Evolutionary conservation across 2,888 invertebrate species (phyloP).

Genomic region (Idaea dimidiata): DNA sequence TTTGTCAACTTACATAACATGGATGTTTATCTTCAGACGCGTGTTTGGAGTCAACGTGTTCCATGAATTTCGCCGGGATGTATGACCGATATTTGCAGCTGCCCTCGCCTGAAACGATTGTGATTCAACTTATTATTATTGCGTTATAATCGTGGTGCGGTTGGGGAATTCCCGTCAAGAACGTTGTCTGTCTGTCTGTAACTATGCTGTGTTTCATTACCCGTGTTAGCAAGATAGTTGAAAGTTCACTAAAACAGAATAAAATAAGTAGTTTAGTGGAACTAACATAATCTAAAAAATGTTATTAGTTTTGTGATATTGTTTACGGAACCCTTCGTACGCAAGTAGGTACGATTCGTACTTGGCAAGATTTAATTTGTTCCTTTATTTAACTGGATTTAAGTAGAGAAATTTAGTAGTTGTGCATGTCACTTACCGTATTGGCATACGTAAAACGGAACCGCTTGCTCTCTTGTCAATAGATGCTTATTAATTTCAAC

Average conservation of each 20-base stretch:
- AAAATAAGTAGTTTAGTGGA: no score
- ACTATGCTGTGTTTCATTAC: no score
- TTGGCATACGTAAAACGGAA: conserved; percentile 54
- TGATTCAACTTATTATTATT: conserved; percentile 4
- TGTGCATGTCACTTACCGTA: conserved; percentile 39
- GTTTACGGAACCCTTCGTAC: no score
- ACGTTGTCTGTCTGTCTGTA: no score
- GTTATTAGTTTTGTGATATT: no score
- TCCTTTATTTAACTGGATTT: no score
- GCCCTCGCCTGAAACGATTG: conserved; percentile 29
- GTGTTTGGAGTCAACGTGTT: conserved; percentile 56
- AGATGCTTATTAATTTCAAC: conserved; percentile 31
- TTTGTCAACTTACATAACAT: conserved; percentile 50
- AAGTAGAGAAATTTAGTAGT: background rate
- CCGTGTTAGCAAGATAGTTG: no score
- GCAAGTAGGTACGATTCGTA: no score
- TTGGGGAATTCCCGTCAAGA: no score
- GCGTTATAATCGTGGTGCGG: background rate
- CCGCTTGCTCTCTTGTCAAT: conserved; percentile 56
- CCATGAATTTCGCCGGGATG: conserved; percentile 56
- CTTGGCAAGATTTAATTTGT: no score
- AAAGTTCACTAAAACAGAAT: no score
- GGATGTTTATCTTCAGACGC: conserved; percentile 30
- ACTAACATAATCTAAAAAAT: no score
- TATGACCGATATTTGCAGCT: conserved; percentile 58